Base-by-base conservation (phyloP, 2,113 vertebrate species). In the Penelope pileata region DNA sequence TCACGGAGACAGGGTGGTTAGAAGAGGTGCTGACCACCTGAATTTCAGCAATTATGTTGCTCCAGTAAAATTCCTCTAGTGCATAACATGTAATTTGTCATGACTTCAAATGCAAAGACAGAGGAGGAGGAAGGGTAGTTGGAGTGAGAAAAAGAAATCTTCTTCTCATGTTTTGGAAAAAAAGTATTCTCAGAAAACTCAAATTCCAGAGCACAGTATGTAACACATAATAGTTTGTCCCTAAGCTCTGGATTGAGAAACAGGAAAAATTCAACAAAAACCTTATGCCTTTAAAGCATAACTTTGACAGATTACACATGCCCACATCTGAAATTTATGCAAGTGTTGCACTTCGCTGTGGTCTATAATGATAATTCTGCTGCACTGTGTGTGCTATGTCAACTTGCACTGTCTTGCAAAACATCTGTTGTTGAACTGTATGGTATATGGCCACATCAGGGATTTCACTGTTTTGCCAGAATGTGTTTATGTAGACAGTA, bases 321-420 rank as follows among this genome's bases (percentile, higher is more conserved):
- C 12, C 36, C 19, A 84, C 64, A 86, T 19, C 2, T 2, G 58
- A 89, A 63, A 54, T 7, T n/a, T 81, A 81, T 50, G 24, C 47
- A 27, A 36, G 19, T 29, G 16, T 0, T 0, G 32, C 15, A 53
- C 14, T 27, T 81, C 8, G 23, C 5, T 0, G 3, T 34, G 38
- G 13, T 34, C 38, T 72, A 12, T 30, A 19, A 4, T 6, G 12
- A 18, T 14, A 29, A 69, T 24, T 66, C 12, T 43, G 16, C 51
- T 18, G 4, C 1, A 2, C 27, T 48, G 36, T 56, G 40, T 5
- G 9, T 2, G 6, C 58, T 62, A 40, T 22, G 58, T 72, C 53
- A 53, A 64, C 16, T 50, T 24, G 42, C 24, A 23, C 3, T 78
- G 74, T 13, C 5, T 16, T 73, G 69, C 24, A 59, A 75, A 75